Conservation (phyloP, 2,113 vertebrate genomes). For the Actenoides lindsayi region DNA sequence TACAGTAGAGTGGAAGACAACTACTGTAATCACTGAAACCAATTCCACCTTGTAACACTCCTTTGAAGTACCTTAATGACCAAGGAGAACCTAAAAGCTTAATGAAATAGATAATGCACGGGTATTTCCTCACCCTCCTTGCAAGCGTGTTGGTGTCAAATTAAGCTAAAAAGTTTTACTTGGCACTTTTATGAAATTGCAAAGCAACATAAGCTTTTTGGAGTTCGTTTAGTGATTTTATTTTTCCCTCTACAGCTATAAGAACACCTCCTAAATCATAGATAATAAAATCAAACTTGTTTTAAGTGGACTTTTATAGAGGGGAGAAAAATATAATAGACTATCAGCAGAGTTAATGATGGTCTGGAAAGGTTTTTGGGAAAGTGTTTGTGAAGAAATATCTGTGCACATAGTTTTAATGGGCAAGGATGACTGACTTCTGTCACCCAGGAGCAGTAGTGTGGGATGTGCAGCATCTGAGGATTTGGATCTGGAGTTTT, state of each 20-base stretch:
- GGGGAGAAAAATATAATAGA: not conserved
- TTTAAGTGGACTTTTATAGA: not conserved
- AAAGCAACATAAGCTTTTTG: not conserved
- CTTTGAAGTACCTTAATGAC: not conserved
- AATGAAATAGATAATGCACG: not conserved
- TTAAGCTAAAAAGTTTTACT: not conserved
- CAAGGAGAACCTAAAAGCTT: not conserved
- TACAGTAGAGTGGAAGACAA: not conserved
- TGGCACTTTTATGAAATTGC: not conserved
- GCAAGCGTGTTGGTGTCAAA: not conserved
- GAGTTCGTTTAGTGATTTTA: not conserved
- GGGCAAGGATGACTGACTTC: not conserved
- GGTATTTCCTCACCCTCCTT: not conserved
- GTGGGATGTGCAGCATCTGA: not conserved
- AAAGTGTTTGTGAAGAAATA: not conserved
- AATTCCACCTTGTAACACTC: not conserved
- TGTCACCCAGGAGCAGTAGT: not conserved
- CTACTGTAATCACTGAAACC: not conserved
- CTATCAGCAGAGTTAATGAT: not conserved
- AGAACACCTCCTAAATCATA: not conserved
- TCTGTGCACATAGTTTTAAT: not conserved
- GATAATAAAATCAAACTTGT: not conserved
- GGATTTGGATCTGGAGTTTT: not conserved
- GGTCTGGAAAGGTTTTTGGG: not conserved
- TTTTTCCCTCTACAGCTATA: not conserved